Evolutionary conservation across 2,113 vertebrate genomes (phyloP).

Genomic region (Sturnira hondurensis): DNA sequence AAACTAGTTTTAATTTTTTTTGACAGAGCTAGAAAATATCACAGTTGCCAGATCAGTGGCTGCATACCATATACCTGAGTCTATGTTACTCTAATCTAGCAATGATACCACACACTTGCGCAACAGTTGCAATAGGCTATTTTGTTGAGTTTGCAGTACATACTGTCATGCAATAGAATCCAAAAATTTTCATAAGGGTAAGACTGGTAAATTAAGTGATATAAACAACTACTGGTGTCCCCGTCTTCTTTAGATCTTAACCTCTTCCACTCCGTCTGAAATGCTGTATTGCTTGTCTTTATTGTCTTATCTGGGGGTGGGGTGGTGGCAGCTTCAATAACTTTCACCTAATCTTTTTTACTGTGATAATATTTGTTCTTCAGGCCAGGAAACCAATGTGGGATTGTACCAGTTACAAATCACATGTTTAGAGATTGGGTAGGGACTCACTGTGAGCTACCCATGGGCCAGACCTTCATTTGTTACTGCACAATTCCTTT

Average conservation of each 20-base stretch:
- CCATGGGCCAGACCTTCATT: neutral
- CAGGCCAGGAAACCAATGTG: neutral
- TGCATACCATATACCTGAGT: neutral
- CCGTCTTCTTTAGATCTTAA: neutral
- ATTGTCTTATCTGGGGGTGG: neutral
- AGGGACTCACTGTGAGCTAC: neutral
- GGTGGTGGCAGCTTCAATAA: neutral
- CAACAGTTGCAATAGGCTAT: neutral
- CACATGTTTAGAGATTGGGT: neutral
- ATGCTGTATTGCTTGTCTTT: neutral
- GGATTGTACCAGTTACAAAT: neutral
- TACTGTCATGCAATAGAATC: neutral
- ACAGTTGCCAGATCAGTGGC: neutral
- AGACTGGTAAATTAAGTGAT: neutral
- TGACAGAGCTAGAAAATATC: slow-evolving; percentile 9
- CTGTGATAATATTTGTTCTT: neutral
- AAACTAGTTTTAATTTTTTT: neutral
- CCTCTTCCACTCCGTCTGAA: neutral
- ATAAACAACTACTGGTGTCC: neutral
- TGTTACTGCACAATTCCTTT: neutral
- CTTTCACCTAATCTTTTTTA: neutral
- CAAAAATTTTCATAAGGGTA: neutral
- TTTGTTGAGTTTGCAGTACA: neutral
- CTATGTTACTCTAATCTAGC: neutral
- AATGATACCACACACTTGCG: neutral